Conservation (phyloP, 2,888 invertebrate species). For the Taphrorychus bicolor region DNA sequence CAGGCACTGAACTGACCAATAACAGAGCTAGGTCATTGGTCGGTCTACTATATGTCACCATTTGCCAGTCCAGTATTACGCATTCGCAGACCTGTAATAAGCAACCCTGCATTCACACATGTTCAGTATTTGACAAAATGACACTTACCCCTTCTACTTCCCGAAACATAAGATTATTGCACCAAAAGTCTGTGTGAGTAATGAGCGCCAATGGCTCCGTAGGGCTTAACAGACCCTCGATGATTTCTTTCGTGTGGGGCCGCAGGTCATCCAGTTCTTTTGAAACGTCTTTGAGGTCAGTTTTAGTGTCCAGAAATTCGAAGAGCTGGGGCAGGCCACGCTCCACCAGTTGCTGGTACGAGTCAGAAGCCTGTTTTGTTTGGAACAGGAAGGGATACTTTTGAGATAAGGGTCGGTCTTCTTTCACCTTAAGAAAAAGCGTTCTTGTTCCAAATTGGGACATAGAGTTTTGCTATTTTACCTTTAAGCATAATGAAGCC, state of each 20-base stretch:
- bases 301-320: slow-evolving; percentile 71
- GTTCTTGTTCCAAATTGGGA: background rate
- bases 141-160: slow-evolving; percentile 55
- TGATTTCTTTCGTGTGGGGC: slow-evolving; percentile 74
- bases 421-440: slow-evolving; percentile 62
- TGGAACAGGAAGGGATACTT: slow-evolving; percentile 76
- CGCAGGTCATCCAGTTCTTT: slow-evolving; percentile 67
- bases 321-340: slow-evolving; percentile 79
- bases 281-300: slow-evolving; percentile 69
- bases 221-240: slow-evolving; percentile 74
- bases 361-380: slow-evolving; percentile 79
- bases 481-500: slow-evolving; percentile 70
- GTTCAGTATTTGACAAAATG: background rate
- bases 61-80: slow-evolving; percentile 82
- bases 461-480: slow-evolving; percentile 47
- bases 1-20: slow-evolving; percentile 75
- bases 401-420: slow-evolving; percentile 62
- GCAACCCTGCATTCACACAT: no score
- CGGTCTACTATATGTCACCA: slow-evolving; percentile 79
- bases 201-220: slow-evolving; percentile 77
- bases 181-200: slow-evolving; percentile 85
- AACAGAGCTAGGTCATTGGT: slow-evolving; percentile 81
- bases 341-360: slow-evolving; percentile 79
- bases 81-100: slow-evolving; percentile 63
- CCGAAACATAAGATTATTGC: slow-evolving; percentile 60